Evolutionary conservation across 2,113 vertebrate genomes (phyloP).

Genomic region (Gavialis gangeticus): DNA sequence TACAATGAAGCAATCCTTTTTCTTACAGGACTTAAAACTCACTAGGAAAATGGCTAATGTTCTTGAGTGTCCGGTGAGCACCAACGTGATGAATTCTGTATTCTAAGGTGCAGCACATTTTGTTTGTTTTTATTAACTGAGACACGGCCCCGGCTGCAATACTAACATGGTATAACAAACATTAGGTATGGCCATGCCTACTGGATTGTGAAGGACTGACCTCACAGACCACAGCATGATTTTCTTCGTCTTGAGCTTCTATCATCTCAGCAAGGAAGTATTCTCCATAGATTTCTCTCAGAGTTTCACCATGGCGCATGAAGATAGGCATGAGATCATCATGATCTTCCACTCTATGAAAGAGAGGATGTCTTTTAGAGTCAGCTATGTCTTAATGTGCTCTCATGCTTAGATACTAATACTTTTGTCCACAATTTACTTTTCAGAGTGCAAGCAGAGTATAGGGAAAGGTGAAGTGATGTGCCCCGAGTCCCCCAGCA

Average conservation of each 20-base stretch:
- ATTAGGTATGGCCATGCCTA: not conserved
- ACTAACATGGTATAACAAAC: not conserved
- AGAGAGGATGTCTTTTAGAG: not conserved
- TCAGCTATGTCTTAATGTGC: not conserved
- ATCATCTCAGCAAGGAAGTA: slow-evolving; percentile 85
- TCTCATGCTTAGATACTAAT: not conserved
- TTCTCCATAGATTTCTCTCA: slow-evolving; percentile 71
- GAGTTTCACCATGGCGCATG: slow-evolving; percentile 67
- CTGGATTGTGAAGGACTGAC: slow-evolving; percentile 71
- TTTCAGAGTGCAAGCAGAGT: not conserved
- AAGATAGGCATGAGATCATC: slow-evolving; percentile 86
- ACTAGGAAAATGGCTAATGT: rapidly evolving
- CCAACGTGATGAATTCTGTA: not conserved
- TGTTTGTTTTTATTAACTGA: not conserved
- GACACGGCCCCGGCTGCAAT: not conserved
- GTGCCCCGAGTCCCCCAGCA: no score
- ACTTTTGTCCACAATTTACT: not conserved
- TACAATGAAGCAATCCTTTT: not conserved
- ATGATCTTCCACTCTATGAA: slow-evolving; percentile 88
- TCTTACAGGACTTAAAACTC: not conserved
- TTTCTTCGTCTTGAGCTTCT: slow-evolving; percentile 80
- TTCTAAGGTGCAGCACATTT: not conserved
- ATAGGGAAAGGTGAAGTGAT: not conserved
- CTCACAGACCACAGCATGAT: slow-evolving; percentile 87
- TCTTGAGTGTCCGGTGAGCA: not conserved